A percentile compares a stretch with the other conserved stretches of the same genome.
phyloP scores from a whole-genome alignment of 2,113 vertebrate genomes.

The Athene noctua region DNA sequence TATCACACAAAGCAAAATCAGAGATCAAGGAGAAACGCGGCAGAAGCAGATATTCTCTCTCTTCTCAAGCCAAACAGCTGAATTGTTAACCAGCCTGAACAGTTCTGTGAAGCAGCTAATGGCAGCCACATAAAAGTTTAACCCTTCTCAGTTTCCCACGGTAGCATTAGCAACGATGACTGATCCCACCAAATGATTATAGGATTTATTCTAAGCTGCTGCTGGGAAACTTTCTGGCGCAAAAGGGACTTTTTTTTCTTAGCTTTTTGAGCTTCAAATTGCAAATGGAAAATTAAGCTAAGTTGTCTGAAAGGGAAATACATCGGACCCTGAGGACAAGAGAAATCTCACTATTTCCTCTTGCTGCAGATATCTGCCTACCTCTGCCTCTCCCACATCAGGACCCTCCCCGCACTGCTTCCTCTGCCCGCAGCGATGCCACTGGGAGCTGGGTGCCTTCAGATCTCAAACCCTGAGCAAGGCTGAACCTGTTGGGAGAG shows the following conservation, averaged over 20 bases:
- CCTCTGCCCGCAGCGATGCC: neutral
- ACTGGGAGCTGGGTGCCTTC: neutral
- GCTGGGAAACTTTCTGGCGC: slow-evolving; percentile 25
- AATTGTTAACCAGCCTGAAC: slow-evolving; percentile 31
- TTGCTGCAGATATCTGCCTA: neutral
- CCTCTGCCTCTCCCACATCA: neutral
- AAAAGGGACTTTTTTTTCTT: neutral
- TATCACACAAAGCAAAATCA: slow-evolving; percentile 4
- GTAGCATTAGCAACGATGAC: neutral
- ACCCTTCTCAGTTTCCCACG: slow-evolving; percentile 62
- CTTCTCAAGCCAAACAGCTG: slow-evolving; percentile 49
- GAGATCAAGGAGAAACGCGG: slow-evolving; percentile 32
- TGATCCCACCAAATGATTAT: slow-evolving; percentile 20
- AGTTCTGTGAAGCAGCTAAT: neutral
- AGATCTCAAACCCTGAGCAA: neutral
- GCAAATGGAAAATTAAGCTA: slow-evolving; percentile 23
- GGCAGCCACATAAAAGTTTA: slow-evolving; percentile 43
- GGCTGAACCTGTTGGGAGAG: neutral
- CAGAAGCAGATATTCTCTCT: slow-evolving; percentile 2
- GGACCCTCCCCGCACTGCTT: neutral
- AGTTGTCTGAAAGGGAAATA: slow-evolving; percentile 39
- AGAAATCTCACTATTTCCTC: slow-evolving; percentile 23
- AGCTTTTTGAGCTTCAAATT: slow-evolving; percentile 8
- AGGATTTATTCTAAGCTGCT: slow-evolving; percentile 56
- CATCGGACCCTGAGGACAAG: neutral